Evolutionary conservation across 2,797 vertebrate species (phyloP), one percentile per base, ranked within the genome.

Genomic region (Coilia nasus): DNA sequence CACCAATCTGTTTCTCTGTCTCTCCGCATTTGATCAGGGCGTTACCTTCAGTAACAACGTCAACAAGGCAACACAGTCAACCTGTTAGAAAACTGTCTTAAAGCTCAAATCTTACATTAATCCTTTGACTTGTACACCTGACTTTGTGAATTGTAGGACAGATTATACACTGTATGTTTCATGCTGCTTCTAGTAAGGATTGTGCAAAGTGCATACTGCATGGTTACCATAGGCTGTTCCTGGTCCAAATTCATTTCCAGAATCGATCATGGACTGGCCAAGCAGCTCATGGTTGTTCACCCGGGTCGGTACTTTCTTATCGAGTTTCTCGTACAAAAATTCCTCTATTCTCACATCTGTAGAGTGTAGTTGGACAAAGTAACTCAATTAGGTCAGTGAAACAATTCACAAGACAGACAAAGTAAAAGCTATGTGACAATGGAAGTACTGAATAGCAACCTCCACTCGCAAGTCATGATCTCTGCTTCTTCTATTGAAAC

Each of bases 311-410:
- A 89, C 97, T 96, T 99, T 99, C 92, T 98, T 98, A 88, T 99
- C 98, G 94, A 99, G 93, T 88, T 99, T 99, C 94, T 99, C 98
- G 88, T 99, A 99, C 60, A 99, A 94, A 95, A 99, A 98, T 91
- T 99, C 98, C 93, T 99, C 98, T 94, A 99, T 97, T 85, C 98
- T 96, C 89, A 97, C 96, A 95, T 99, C 98, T 99, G 92, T 81
- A 87, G 25, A 28, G 62, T 11, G 62, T 44, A 44, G 71, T 78
- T 78, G 71, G 35, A 44, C 1, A 92, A 83, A 88, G 89, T 92
- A 93, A 94, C 87, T 91, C 81, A 90, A 93, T 95, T 94, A 94
- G 54, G 78, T 82, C 41, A 75, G 21, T 81, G 91, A 91, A 28
- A 67, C 50, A 54, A 81, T 82, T 94, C 93, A 95, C 88, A 85